Conservation (phyloP, 2,113 vertebrate species). For the Proterorhinus semilunaris region DNA sequence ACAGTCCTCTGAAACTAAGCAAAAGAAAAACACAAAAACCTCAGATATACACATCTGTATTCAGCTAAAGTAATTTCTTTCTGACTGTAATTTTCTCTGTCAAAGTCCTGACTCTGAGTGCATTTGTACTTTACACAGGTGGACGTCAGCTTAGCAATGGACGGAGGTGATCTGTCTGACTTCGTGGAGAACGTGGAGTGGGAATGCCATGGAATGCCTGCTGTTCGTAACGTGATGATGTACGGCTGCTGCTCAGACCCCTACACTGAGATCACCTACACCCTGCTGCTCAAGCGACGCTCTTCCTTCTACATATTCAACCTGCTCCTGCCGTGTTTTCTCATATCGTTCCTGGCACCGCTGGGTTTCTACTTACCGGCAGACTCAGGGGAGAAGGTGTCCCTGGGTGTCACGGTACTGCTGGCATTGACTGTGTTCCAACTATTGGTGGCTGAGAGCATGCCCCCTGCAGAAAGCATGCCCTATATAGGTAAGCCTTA, state of each 20-base stretch:
- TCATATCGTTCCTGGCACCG: slow-evolving; percentile 96
- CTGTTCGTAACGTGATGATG: slow-evolving; percentile 88
- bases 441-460: slow-evolving; percentile 97
- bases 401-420: slow-evolving; percentile 92
- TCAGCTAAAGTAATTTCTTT: too few species aligned
- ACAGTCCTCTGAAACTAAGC: too few species aligned
- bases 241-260: slow-evolving; percentile 98
- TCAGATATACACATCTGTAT: too few species aligned
- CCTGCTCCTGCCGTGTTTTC: slow-evolving; percentile 90
- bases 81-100: too few species aligned
- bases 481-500: slow-evolving; percentile 88
- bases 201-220: slow-evolving; percentile 97
- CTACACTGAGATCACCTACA: slow-evolving; percentile 96
- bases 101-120: neutral
- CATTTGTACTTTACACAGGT: slow-evolving; percentile 50
- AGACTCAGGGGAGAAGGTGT: slow-evolving; percentile 97
- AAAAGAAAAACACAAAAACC: too few species aligned
- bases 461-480: slow-evolving; percentile 96
- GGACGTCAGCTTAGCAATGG: slow-evolving; percentile 85
- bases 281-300: slow-evolving; percentile 89
- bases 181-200: slow-evolving; percentile 97
- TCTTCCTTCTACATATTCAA: slow-evolving; percentile 98
- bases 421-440: slow-evolving; percentile 97
- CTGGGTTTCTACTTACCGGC: slow-evolving; percentile 96
- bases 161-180: slow-evolving; percentile 91